Conservation (phyloP, 2,888 invertebrate genomes). For the Carpatolechia fugitivella region DNA sequence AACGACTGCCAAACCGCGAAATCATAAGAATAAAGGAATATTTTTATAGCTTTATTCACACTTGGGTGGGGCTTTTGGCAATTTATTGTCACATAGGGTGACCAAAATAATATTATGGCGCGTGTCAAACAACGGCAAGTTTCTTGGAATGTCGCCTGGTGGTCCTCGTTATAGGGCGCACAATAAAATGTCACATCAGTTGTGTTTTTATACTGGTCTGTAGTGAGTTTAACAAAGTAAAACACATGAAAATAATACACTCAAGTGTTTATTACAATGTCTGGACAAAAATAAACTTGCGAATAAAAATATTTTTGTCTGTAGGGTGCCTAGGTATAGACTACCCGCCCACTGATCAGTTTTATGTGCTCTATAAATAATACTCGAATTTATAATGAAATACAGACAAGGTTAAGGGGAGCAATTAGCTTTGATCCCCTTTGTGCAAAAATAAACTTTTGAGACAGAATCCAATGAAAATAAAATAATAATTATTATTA, state of each 20-base stretch:
- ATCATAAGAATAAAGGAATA: conserved; percentile 21
- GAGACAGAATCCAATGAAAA: too few relatives aligned
- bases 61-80: conserved; percentile 30
- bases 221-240: neutral
- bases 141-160: conserved; percentile 47
- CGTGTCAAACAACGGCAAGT: conserved; percentile 31
- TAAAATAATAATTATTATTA: too few relatives aligned
- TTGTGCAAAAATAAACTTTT: too few relatives aligned
- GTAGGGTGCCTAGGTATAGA: too few relatives aligned
- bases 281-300: too few relatives aligned
- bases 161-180: conserved; percentile 52
- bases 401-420: too few relatives aligned
- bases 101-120: conserved; percentile 44
- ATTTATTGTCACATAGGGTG: conserved; percentile 27
- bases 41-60: conserved; percentile 28
- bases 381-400: too few relatives aligned
- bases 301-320: too few relatives aligned
- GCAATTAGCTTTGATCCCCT: too few relatives aligned
- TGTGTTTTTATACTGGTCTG: conserved; percentile 39
- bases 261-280: neutral
- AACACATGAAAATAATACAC: neutral
- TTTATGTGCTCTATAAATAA: too few relatives aligned
- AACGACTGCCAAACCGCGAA: too few relatives aligned
- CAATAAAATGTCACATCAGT: conserved; percentile 46
- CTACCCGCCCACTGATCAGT: too few relatives aligned